phyloP scores from a whole-genome alignment of 2,113 vertebrate species.

The Blennius ocellaris region DNA sequence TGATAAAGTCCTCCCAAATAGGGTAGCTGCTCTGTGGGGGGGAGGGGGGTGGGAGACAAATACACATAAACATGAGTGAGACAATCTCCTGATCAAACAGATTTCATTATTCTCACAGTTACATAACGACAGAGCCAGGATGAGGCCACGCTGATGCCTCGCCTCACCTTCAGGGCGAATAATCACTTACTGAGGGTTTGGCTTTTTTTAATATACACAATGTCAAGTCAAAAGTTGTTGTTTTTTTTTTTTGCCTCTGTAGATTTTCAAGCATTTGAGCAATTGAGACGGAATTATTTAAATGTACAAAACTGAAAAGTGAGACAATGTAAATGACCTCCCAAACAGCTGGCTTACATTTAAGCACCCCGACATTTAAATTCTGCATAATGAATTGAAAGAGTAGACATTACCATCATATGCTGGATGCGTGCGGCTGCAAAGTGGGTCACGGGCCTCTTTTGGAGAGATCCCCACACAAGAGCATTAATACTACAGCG shows the following conservation, averaged over 20 bases:
- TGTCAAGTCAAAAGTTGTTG: too few relatives aligned
- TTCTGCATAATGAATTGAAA: slow-evolving; percentile 6
- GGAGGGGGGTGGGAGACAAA: slow-evolving; percentile 34
- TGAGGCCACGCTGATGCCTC: slow-evolving; percentile 20
- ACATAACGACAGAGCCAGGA: slow-evolving; percentile 34
- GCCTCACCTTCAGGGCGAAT: slow-evolving; percentile 33
- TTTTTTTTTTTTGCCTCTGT: too few relatives aligned
- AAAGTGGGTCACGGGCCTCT: slow-evolving; percentile 68
- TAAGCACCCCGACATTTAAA: background rate
- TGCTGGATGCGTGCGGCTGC: slow-evolving; percentile 10
- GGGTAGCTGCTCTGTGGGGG: slow-evolving; percentile 85
- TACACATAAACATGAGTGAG: slow-evolving; percentile 37
- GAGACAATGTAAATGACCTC: background rate
- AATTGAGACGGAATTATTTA: too few relatives aligned
- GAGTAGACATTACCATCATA: slow-evolving; percentile 2
- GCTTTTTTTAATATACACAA: too few relatives aligned
- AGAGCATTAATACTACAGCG: slow-evolving; percentile 44
- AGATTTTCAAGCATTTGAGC: too few relatives aligned
- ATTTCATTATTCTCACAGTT: slow-evolving; percentile 48
- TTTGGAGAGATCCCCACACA: slow-evolving; percentile 54
- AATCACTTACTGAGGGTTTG: too few relatives aligned
- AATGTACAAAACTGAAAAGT: too few relatives aligned
- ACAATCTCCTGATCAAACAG: slow-evolving; percentile 38
- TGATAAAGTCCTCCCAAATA: slow-evolving; percentile 88
- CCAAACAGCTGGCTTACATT: background rate